Conservation (phyloP, 2,113 vertebrate species). For the Odobenus rosmarus region DNA sequence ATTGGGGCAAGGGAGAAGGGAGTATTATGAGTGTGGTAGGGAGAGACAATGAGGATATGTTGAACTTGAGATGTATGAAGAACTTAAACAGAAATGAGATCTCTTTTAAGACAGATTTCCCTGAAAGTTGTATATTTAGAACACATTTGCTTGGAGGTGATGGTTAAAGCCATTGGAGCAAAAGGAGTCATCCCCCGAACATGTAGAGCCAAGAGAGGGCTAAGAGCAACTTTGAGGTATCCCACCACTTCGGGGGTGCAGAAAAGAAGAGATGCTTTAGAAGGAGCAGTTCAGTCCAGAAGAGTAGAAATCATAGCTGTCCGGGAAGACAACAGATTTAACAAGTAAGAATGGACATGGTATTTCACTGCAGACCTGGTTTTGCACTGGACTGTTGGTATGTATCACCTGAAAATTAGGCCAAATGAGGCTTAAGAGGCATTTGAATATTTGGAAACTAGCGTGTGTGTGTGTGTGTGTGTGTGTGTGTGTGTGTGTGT, state of each 20-base stretch:
- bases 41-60: not conserved
- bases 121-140: not conserved
- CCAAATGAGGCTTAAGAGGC: not conserved
- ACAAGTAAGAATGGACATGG: not conserved
- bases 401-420: not conserved
- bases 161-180: not conserved
- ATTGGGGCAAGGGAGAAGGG: not conserved
- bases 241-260: not conserved
- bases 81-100: not conserved
- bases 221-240: not conserved
- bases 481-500: too few relatives aligned
- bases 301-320: not conserved
- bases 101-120: not conserved
- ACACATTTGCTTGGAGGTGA: not conserved
- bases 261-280: not conserved
- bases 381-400: not conserved
- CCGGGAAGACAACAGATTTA: not conserved
- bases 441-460: not conserved
- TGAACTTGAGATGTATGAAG: not conserved
- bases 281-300: not conserved
- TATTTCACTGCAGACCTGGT: not conserved
- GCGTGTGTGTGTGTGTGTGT: too few relatives aligned
- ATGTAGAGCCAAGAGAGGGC: not conserved
- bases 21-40: not conserved
- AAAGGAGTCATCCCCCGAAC: not conserved